Conservation (phyloP, 2,888 invertebrate species). For the Agrotis exclamationis region DNA sequence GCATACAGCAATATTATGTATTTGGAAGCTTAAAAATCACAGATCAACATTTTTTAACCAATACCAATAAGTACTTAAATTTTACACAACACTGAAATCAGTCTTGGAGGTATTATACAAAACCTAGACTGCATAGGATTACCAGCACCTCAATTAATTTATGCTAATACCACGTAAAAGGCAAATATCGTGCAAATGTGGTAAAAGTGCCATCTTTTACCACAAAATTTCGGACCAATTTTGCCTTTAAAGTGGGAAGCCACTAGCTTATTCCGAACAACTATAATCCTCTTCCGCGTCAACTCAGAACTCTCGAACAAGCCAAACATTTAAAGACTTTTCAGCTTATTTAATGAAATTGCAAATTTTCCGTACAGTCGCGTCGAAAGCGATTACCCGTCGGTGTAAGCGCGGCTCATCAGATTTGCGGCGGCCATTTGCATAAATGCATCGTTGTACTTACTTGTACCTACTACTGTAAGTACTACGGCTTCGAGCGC, state of each 20-base stretch:
- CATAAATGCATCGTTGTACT: conserved; percentile 57
- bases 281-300: conserved; percentile 33
- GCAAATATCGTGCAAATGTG: too few species aligned
- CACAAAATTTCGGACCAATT: not conserved
- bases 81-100: too few species aligned
- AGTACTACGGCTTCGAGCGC: conserved; percentile 16
- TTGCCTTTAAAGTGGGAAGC: not conserved
- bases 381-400: conserved; percentile 58
- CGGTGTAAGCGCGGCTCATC: conserved; percentile 59
- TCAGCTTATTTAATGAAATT: conserved; percentile 63
- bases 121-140: not conserved
- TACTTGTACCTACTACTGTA: conserved; percentile 13
- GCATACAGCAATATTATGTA: too few species aligned
- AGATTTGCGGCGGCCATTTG: conserved; percentile 62
- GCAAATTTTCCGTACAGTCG: conserved; percentile 54
- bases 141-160: not conserved
- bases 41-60: too few species aligned
- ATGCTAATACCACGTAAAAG: not conserved
- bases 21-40: too few species aligned
- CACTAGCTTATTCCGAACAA: conserved; percentile 26
- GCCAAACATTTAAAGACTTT: conserved; percentile 57
- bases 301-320: conserved; percentile 35
- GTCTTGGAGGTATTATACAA: too few species aligned
- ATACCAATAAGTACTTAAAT: too few species aligned
- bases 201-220: too few species aligned